These are phyloP conservation scores for Eulemur macaco DNA, from an alignment of 2,113 vertebrate species.

Conservation along the genomic window DNA sequence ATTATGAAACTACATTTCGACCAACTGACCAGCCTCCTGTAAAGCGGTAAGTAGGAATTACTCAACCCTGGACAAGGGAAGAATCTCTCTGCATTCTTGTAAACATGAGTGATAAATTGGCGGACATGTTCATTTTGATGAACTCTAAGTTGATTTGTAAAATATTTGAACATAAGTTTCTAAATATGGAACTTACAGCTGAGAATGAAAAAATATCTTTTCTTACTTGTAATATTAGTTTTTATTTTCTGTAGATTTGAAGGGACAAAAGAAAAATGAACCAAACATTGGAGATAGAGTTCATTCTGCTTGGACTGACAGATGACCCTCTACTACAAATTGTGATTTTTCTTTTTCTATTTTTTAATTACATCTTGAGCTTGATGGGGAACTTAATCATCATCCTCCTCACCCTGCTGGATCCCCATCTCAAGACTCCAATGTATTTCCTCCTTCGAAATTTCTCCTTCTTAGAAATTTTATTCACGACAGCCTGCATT, in stretches of 20 bases:
- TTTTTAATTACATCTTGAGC: constrained; percentile 46
- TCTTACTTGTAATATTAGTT: background rate
- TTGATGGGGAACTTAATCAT: constrained; percentile 30
- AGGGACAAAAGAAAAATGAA: constrained; percentile 43
- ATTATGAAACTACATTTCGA: background rate
- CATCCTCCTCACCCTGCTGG: constrained; percentile 41
- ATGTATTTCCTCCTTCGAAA: constrained; percentile 68
- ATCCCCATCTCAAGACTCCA: constrained; percentile 50
- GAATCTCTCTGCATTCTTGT: background rate
- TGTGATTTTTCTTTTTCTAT: constrained; percentile 55
- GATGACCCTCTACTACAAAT: constrained; percentile 43
- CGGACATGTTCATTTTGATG: background rate
- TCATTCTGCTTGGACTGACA: constrained; percentile 54
- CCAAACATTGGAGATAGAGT: constrained; percentile 9
- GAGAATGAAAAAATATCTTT: background rate
- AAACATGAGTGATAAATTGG: background rate
- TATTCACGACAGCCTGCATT: constrained; percentile 42
- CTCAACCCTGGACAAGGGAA: background rate
- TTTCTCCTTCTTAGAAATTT: constrained; percentile 65
- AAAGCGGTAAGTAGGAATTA: background rate
- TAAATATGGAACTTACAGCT: background rate
- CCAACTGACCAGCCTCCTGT: background rate
- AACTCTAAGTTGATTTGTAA: background rate
- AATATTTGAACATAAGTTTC: background rate
- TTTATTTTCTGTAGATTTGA: constrained; percentile 1